A percentile compares a stretch with the other conserved stretches of the same genome.
Evolutionary conservation across 2,113 vertebrate genomes (phyloP).

Genomic region (Vombatus ursinus): DNA sequence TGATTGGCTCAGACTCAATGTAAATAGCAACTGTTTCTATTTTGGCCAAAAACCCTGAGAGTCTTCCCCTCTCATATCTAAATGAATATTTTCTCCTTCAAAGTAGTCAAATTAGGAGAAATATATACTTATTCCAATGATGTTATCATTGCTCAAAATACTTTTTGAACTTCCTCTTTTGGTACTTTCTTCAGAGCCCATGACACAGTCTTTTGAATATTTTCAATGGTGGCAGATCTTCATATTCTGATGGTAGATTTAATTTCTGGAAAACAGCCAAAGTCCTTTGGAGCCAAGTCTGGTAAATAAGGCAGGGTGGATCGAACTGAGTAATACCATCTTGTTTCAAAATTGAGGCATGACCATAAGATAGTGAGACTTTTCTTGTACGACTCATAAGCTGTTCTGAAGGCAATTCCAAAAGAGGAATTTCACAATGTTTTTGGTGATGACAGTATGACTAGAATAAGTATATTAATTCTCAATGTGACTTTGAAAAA

Average conservation of each 20-base stretch:
- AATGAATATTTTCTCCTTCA: not conserved
- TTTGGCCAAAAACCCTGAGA: too few species aligned
- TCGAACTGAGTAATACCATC: slow-evolving; percentile 9
- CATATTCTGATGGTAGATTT: not conserved
- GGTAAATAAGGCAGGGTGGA: not conserved
- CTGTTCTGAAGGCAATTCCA: slow-evolving; percentile 39
- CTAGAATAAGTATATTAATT: not conserved
- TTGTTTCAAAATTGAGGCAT: slow-evolving; percentile 14
- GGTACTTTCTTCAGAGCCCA: slow-evolving; percentile 50
- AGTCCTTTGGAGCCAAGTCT: slow-evolving; percentile 46
- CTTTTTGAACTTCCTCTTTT: slow-evolving; percentile 11
- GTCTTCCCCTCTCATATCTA: not conserved
- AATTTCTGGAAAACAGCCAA: slow-evolving; percentile 47
- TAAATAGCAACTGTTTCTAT: too few species aligned
- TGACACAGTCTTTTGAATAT: not conserved
- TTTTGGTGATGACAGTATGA: slow-evolving; percentile 36
- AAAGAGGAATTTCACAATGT: slow-evolving; percentile 22
- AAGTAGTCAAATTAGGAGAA: not conserved
- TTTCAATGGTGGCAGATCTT: not conserved
- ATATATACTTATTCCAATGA: slow-evolving; percentile 21
- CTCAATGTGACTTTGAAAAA: not conserved
- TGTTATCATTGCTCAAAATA: slow-evolving; percentile 29
- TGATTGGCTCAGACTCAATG: too few species aligned
- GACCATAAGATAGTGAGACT: slow-evolving; percentile 32
- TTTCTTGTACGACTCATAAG: slow-evolving; percentile 29